These are phyloP conservation scores for Triplophysa siluroides DNA, from an alignment of 2,113 vertebrate species.

Conservation along the genomic window DNA sequence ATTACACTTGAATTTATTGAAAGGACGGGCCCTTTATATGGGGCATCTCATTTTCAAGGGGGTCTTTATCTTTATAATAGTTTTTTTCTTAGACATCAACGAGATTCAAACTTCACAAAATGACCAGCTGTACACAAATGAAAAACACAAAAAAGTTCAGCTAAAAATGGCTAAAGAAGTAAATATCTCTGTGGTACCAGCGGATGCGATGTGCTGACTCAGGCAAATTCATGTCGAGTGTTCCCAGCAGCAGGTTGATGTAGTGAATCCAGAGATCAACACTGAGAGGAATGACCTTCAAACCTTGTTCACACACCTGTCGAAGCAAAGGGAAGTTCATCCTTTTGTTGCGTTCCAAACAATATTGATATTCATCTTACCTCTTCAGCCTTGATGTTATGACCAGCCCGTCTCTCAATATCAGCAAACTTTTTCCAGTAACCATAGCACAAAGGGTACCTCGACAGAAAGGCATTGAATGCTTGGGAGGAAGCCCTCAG, in stretches of 20 bases:
- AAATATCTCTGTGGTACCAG: conserved; percentile 62
- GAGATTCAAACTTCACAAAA: neutral
- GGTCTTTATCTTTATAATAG: no score
- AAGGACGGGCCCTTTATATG: no score
- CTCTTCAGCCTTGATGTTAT: conserved; percentile 74
- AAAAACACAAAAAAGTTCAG: no score
- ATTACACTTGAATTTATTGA: no score
- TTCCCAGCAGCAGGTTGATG: conserved; percentile 78
- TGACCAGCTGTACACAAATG: neutral
- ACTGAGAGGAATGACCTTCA: conserved; percentile 80
- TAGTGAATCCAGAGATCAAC: conserved; percentile 87
- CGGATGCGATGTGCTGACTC: conserved; percentile 77
- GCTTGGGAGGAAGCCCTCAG: conserved; percentile 71
- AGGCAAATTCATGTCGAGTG: conserved; percentile 75
- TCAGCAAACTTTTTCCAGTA: conserved; percentile 89
- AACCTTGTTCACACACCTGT: conserved; percentile 79
- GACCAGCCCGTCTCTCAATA: conserved; percentile 75
- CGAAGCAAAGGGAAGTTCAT: conserved; percentile 15
- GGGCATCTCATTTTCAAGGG: no score
- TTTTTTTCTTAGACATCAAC: no score
- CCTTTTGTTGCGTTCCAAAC: neutral
- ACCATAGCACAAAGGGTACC: conserved; percentile 84
- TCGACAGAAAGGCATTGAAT: conserved; percentile 76
- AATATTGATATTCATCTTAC: conserved; percentile 56
- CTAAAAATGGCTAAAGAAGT: neutral